Conservation (phyloP, 2,888 invertebrate species). For the Physocephala rufipes region DNA sequence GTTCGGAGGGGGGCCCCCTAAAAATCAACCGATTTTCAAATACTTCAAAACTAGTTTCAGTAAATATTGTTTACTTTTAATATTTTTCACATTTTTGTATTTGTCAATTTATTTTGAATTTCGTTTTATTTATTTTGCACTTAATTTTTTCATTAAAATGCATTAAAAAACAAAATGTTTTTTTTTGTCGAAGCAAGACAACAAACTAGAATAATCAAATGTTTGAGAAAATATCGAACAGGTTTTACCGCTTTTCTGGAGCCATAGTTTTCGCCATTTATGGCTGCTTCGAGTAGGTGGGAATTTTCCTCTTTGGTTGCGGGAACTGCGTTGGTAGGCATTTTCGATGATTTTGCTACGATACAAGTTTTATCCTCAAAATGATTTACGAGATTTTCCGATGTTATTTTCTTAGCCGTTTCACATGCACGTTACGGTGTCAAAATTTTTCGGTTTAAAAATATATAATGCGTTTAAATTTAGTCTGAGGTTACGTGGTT, state of each 20-base stretch:
- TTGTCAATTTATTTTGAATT: not conserved
- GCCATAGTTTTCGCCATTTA: conserved; percentile 47
- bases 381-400: too few relatives aligned
- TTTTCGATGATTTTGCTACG: not conserved
- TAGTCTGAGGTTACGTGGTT: not conserved
- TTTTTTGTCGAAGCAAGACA: not conserved
- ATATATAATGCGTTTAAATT: not conserved
- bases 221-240: conserved; percentile 9
- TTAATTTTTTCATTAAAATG: not conserved
- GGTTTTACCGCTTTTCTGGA: conserved; percentile 46
- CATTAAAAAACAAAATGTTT: not conserved
- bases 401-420: not conserved
- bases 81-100: too few relatives aligned
- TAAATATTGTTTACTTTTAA: too few relatives aligned
- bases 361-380: not conserved
- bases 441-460: too few relatives aligned
- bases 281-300: conserved; percentile 44
- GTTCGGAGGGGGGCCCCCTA: too few relatives aligned
- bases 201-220: not conserved
- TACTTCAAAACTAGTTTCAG: not conserved
- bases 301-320: conserved; percentile 45
- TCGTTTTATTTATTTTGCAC: not conserved
- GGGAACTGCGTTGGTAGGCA: conserved; percentile 12
- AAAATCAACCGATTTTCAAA: too few relatives aligned
- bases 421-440: too few relatives aligned